Evolutionary conservation across 2,797 vertebrate species (phyloP).

Genomic region (Phrynocephalus forsythii): DNA sequence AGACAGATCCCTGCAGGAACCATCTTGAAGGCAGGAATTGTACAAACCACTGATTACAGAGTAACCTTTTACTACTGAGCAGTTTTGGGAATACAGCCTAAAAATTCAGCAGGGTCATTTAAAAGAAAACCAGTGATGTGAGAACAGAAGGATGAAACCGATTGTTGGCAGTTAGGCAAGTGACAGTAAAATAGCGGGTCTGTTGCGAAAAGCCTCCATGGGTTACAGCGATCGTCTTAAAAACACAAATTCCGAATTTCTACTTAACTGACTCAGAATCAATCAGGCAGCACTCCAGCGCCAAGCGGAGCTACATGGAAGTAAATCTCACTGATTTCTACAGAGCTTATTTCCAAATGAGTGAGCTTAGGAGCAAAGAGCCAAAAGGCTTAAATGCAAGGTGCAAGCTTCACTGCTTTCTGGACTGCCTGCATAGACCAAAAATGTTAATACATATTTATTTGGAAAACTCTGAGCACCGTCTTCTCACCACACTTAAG

Average conservation of each 20-base stretch:
- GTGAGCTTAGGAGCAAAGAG: not conserved
- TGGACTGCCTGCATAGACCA: not conserved
- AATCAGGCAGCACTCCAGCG: not conserved
- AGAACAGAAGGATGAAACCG: not conserved
- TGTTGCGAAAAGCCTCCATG: not conserved
- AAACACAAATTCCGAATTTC: not conserved
- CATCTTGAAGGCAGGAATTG: not conserved
- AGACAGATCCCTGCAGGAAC: not conserved
- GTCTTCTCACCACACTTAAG: conserved; percentile 15
- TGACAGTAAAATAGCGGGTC: not conserved
- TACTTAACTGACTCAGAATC: not conserved
- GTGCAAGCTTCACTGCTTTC: not conserved
- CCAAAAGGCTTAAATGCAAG: conserved; percentile 7
- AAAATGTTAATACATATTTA: conserved; percentile 12
- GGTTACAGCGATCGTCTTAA: not conserved
- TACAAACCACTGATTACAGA: not conserved
- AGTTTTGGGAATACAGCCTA: not conserved
- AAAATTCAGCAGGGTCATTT: not conserved
- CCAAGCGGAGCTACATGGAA: not conserved
- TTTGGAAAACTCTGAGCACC: conserved; percentile 4
- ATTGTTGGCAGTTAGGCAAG: not conserved
- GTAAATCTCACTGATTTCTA: not conserved
- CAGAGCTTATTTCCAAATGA: conserved; percentile 14
- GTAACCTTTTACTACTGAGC: not conserved
- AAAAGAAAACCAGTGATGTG: not conserved